Evolutionary conservation across 1,140 invertebrate genomes (phyloP), one percentile per base, ranked within the genome.

Genomic region (Bombus huntii): DNA sequence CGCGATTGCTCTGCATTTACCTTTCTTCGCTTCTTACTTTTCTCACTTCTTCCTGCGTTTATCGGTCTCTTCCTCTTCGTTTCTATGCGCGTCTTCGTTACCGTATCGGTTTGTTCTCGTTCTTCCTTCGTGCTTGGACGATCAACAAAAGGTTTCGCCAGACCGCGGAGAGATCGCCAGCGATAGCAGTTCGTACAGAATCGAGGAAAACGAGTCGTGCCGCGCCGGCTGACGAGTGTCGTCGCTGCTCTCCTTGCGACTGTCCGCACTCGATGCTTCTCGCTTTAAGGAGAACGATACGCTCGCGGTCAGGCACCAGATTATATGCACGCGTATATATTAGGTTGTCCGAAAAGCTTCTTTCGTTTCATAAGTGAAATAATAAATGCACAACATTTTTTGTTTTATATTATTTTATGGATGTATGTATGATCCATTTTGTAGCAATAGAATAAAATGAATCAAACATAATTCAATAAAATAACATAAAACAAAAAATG

Each of bases 111-210:
- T 28, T 25, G 25, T 13, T 59, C 53, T 37, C 13, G 12, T 28
- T 77, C 65, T 68, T 25, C 39, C 62, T 15, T 47, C 83, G 15
- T 39, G 44, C 76, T 37, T 39, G 37, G 73, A 4, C 76, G 75
- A 18, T 2, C 59, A 28, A 66, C 10, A 22, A 34, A 81, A 78
- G 87, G 87, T 83, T 88, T 83, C 37, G 31, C 72, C 65, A 31
- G 34, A 71, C 13, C 12, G 77, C 28, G 22, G 68, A 42, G 37
- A n/a, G 65, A 89, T 89, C 74, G 80, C 80, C 80, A 31, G 47
- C 37, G 76, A 87, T 76, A 53, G 47, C 87, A 71, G 76, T 89
- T 83, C 76, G 34, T 34, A 18, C 57, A 66, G 85, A 82, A 81
- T 87, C 76, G 78, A 39, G 76, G 42, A 31, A 73, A 34, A 81